Percentiles rank a stretch among this genome's conserved stretches.
These are phyloP conservation scores for Agonum fuliginosum DNA, from an alignment of 2,888 invertebrate species.

Conservation along the genomic window DNA sequence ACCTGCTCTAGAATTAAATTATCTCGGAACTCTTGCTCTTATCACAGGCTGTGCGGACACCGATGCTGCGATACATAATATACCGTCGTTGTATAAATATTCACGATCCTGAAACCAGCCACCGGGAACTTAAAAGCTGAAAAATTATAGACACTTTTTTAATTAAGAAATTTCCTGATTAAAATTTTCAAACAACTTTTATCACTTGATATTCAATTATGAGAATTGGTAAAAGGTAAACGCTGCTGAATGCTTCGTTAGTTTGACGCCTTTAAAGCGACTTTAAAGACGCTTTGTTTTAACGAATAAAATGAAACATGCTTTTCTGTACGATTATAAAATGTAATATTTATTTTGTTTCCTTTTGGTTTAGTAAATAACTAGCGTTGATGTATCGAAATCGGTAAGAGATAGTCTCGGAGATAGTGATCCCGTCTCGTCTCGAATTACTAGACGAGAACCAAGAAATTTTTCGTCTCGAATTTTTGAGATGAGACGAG, in stretches of 20 bases:
- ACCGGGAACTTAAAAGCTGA: constrained; percentile 44
- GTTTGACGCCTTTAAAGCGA: too few species aligned
- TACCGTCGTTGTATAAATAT: constrained; percentile 50
- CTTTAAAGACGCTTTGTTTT: too few species aligned
- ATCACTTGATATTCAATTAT: constrained; percentile 52
- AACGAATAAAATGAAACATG: too few species aligned
- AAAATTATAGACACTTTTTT: constrained; percentile 57
- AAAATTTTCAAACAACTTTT: constrained; percentile 52
- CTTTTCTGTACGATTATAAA: too few species aligned
- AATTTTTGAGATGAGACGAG: too few species aligned
- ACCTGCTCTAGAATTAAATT: constrained; percentile 52
- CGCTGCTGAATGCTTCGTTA: constrained; percentile 20
- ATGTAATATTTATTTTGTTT: too few species aligned
- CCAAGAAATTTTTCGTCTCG: too few species aligned
- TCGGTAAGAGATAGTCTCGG: too few species aligned
- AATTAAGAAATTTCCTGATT: constrained; percentile 59
- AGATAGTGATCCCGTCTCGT: too few species aligned
- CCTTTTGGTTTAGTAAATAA: too few species aligned
- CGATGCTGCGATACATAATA: constrained; percentile 5
- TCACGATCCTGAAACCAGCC: constrained; percentile 20
- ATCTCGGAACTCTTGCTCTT: constrained; percentile 15
- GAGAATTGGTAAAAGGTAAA: constrained; percentile 44
- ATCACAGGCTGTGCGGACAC: constrained; percentile 20
- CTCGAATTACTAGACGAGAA: too few species aligned
- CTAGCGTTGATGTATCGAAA: too few species aligned